Base-by-base conservation (phyloP, 2,888 invertebrate species). In the Drosophila austrosaltans region DNA sequence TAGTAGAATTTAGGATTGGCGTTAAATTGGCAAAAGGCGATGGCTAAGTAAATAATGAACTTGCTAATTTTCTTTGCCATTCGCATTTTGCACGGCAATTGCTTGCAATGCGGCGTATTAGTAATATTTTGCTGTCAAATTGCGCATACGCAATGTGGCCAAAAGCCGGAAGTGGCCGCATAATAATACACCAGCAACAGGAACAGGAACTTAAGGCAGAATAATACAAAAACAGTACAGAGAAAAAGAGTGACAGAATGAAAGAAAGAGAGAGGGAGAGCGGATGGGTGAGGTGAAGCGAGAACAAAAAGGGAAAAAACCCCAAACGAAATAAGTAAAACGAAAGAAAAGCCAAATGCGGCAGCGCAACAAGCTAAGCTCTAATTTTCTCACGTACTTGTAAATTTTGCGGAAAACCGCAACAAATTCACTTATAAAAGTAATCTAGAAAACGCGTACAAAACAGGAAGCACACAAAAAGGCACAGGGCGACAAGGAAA, bases 371-470 rank as follows among this genome's bases (percentile, higher is more conserved):
- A 72, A 80, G 83, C 83, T 83, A 85, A 85, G 86, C 85, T 82
- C 88, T 85, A 85, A 85, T 85, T 85, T 87, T 85, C 85, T 85
- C 85, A 85, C 85, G 85, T 85, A 85, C 85, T 85, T 87, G 88
- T 85, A 85, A 85, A 85, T 87, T 85, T 85, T 87, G 85, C 85
- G 85, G 85, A 85, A 85, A 85, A 85, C 85, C 85, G 85, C 85
- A 85, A 85, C 85, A 85, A 85, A 85, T 85, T 85, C 88, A 85
- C 85, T 85, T 85, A 85, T 78, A 85, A 85, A 85, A 85, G 85
- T 85, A 85, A 85, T 87, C 88, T 85, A 83, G 88, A 86, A 83
- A 83, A 75, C 87, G 84, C 83, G 83, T 79, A 83, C 79, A 69
- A 76, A 81, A 84, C 85, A 85, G 85, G 85, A 82, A 84, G 82